Percentiles rank a stretch among this genome's conserved stretches.
Evolutionary conservation across 1,140 invertebrate genomes (phyloP).

Genomic region (Zaprionus davidi): DNA sequence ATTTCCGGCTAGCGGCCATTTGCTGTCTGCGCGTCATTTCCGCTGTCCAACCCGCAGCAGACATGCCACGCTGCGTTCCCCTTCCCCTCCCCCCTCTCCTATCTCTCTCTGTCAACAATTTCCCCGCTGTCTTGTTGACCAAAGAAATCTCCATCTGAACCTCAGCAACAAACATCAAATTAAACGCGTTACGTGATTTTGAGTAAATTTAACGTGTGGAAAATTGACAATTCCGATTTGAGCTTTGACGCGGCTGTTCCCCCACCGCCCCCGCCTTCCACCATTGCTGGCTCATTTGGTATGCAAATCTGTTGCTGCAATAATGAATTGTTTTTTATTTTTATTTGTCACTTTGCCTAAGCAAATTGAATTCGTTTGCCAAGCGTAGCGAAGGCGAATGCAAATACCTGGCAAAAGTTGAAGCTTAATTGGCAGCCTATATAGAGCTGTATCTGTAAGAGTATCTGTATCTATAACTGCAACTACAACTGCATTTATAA

Average conservation of each 20-base stretch:
- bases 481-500: constrained; percentile 1
- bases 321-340: constrained; percentile 65
- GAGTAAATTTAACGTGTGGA: constrained; percentile 58
- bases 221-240: constrained; percentile 68
- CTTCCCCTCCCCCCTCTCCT: neutral
- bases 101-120: no score
- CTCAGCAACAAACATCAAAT: constrained; percentile 35
- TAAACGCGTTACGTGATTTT: constrained; percentile 50
- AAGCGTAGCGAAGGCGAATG: neutral
- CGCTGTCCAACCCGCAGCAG: constrained; percentile 21
- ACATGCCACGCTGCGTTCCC: neutral
- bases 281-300: constrained; percentile 44
- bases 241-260: constrained; percentile 17
- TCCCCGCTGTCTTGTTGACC: constrained; percentile 14
- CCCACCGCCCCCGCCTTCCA: neutral
- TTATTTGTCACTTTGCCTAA: constrained; percentile 9
- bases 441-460: neutral
- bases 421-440: neutral
- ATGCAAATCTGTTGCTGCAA: constrained; percentile 51
- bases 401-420: neutral
- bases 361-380: constrained; percentile 46
- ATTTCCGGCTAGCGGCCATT: constrained; percentile 65
- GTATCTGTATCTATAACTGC: constrained; percentile 4
- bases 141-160: constrained; percentile 8
- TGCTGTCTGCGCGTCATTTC: constrained; percentile 67